Conservation (phyloP, 53 echinoderm and acorn worm genomes). For the Zoroaster sp. region DNA sequence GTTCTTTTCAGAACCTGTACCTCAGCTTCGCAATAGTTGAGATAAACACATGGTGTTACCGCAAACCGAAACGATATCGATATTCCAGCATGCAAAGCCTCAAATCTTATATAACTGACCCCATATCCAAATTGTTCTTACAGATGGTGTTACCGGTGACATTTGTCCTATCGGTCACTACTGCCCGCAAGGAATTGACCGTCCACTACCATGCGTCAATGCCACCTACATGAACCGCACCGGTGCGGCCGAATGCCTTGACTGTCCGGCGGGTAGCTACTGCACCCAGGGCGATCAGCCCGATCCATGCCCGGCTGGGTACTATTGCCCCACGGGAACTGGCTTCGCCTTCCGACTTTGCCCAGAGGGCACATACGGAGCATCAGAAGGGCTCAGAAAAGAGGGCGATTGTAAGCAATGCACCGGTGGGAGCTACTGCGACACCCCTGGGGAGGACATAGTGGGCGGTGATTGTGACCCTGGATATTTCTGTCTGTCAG, state of each 20-base stretch:
- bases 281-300: slow-evolving; percentile 78
- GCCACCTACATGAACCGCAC: slow-evolving; percentile 98
- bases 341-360: slow-evolving; percentile 79
- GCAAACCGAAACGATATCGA: too few relatives aligned
- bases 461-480: slow-evolving; percentile 77
- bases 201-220: slow-evolving; percentile 93
- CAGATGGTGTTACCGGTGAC: slow-evolving; percentile 89
- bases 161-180: slow-evolving; percentile 96
- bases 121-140: too few relatives aligned
- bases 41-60: too few relatives aligned
- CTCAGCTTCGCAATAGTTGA: too few relatives aligned
- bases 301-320: slow-evolving; percentile 89
- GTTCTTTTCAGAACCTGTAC: too few relatives aligned
- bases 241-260: slow-evolving; percentile 83
- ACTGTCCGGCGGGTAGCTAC: slow-evolving; percentile 82
- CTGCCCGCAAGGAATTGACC: slow-evolving; percentile 86
- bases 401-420: slow-evolving; percentile 81
- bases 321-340: slow-evolving; percentile 85
- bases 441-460: slow-evolving; percentile 72
- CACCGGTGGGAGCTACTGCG: slow-evolving; percentile 85
- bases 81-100: too few relatives aligned
- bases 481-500: slow-evolving; percentile 87
- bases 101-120: too few relatives aligned
- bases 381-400: slow-evolving; percentile 59
- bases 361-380: slow-evolving; percentile 88